phyloP scores from a whole-genome alignment of 2,888 invertebrate species.

The Leptopilina drosophilae region DNA sequence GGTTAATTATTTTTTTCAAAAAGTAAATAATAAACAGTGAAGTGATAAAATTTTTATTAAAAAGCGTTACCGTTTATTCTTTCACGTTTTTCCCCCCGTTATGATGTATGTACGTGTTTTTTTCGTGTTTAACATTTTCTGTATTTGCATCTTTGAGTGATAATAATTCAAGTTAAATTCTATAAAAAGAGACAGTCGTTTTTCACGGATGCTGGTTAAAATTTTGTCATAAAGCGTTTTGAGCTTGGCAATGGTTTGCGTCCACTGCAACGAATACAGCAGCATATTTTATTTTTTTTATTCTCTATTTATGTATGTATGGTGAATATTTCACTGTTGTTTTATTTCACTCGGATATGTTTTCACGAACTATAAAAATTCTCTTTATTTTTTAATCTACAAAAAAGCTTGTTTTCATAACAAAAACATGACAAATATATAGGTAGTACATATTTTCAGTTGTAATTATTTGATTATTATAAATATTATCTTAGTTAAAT shows the following conservation, averaged over 20 bases:
- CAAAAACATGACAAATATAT: background rate
- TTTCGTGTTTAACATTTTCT: background rate
- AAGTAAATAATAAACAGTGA: background rate
- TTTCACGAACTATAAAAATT: background rate
- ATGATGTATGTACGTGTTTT: background rate
- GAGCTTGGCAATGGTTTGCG: constrained; percentile 5
- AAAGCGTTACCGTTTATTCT: background rate
- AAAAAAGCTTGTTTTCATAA: background rate
- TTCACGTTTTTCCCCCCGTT: too few relatives aligned
- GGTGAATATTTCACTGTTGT: constrained; percentile 23
- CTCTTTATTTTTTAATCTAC: background rate
- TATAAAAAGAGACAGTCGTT: constrained; percentile 27
- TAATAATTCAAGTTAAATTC: constrained; percentile 35
- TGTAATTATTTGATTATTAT: background rate
- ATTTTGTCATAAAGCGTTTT: constrained; percentile 16
- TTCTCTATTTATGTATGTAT: background rate
- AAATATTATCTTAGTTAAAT: too few relatives aligned
- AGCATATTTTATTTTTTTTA: constrained; percentile 22
- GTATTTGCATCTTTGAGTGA: background rate
- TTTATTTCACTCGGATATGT: constrained; percentile 25
- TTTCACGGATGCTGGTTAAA: constrained; percentile 18
- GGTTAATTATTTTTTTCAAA: too few relatives aligned
- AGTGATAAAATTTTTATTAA: background rate
- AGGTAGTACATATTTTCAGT: too few relatives aligned
- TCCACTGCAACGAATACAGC: constrained; percentile 15